Conservation (phyloP, 2,113 vertebrate genomes). For the Percina caprodes region DNA sequence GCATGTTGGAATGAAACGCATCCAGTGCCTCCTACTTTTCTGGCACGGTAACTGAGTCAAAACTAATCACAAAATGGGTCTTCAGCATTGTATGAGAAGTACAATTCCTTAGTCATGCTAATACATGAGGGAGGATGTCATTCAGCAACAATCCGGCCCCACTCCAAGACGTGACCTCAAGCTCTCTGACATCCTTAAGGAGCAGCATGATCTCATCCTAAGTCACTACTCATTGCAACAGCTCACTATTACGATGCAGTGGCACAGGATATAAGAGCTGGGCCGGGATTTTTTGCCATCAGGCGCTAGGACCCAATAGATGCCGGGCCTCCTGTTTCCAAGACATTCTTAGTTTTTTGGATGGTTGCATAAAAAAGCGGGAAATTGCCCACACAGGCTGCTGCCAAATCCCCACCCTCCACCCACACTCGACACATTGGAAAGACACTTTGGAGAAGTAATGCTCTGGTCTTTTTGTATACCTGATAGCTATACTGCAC, state of each 20-base stretch:
- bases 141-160: background rate
- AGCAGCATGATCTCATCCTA: constrained; percentile 49
- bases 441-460: constrained; percentile 9
- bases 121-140: background rate
- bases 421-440: background rate
- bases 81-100: constrained; percentile 5
- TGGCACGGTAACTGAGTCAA: background rate
- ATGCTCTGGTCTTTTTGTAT: constrained; percentile 17
- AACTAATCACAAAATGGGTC: constrained; percentile 12
- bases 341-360: constrained; percentile 43
- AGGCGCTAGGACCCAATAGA: background rate
- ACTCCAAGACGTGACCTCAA: constrained; percentile 32
- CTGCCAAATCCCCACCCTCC: constrained; percentile 35
- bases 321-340: constrained; percentile 35
- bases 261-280: constrained; percentile 33
- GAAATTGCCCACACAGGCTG: constrained; percentile 14
- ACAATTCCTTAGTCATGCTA: constrained; percentile 22
- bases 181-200: background rate
- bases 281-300: background rate
- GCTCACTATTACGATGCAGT: background rate
- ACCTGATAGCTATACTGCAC: constrained; percentile 27
- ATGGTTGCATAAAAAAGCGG: constrained; percentile 32
- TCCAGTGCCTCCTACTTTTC: background rate
- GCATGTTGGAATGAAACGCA: constrained; percentile 7
- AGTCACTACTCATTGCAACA: constrained; percentile 10